phyloP scores from a whole-genome alignment of 2,888 invertebrate genomes.

The Pseudoips prasinana region DNA sequence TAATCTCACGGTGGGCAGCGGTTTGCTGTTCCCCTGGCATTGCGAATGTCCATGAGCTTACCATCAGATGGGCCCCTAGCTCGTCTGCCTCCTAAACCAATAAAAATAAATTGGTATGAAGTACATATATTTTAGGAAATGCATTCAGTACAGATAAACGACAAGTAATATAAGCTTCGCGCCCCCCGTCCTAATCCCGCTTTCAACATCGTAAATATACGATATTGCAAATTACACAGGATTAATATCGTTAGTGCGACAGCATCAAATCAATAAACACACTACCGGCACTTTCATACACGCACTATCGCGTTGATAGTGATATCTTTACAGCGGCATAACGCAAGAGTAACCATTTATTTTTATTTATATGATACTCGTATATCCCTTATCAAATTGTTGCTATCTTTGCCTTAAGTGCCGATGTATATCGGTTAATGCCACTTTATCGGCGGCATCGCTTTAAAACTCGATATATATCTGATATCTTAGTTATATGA shows the following conservation, averaged over 20 bases:
- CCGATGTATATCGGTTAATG: conserved; percentile 72
- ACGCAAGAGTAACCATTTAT: conserved; percentile 66
- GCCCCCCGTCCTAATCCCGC: conserved; percentile 17
- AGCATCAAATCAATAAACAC: conserved; percentile 49
- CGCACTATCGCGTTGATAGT: conserved; percentile 52
- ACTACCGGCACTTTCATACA: conserved; percentile 50
- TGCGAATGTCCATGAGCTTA: no score
- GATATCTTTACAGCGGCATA: conserved; percentile 67
- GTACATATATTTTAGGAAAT: no score
- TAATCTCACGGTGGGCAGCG: no score
- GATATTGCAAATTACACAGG: conserved; percentile 44
- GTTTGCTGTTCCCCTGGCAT: no score
- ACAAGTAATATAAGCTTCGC: no score
- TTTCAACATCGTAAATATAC: conserved; percentile 24
- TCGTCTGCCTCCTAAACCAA: no score
- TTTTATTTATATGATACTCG: conserved; percentile 75
- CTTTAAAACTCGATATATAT: conserved; percentile 48
- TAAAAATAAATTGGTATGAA: no score
- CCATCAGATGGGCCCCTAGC: no score
- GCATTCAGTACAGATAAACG: no score
- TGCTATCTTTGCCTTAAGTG: conserved; percentile 65
- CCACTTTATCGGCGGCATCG: conserved; percentile 62
- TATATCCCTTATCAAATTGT: conserved; percentile 62
- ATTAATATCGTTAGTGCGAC: conserved; percentile 36
- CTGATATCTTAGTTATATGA: conserved; percentile 52